A percentile compares a stretch with the other conserved stretches of the same genome.
phyloP scores from a whole-genome alignment of 2,797 vertebrate genomes.

The Lepidocolaptes lacrymiger region DNA sequence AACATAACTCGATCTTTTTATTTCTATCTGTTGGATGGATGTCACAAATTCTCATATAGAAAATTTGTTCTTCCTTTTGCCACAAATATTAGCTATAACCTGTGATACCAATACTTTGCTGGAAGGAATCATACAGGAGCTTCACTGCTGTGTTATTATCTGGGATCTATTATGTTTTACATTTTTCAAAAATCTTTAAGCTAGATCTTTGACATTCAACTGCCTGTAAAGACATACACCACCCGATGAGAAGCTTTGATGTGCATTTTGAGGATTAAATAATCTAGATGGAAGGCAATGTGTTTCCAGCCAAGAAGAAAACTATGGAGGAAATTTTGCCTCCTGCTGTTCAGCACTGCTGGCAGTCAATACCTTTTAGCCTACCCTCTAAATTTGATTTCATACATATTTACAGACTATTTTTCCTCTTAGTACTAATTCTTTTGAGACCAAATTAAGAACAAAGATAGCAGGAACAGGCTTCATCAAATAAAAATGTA shows the following conservation, averaged over 20 bases:
- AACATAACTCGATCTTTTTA: conserved; percentile 54
- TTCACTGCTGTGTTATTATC: conserved; percentile 89
- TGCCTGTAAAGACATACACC: conserved; percentile 88
- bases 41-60: conserved; percentile 42
- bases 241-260: conserved; percentile 92
- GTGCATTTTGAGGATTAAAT: conserved; percentile 97
- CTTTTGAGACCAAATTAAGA: conserved; percentile 84
- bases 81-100: conserved; percentile 73
- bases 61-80: conserved; percentile 66
- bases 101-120: conserved; percentile 75
- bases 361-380: conserved; percentile 87
- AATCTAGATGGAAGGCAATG: conserved; percentile 91
- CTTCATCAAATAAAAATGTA: conserved; percentile 87
- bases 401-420: conserved; percentile 86
- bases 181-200: conserved; percentile 92
- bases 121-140: conserved; percentile 78
- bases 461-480: conserved; percentile 82
- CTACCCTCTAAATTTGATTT: conserved; percentile 85
- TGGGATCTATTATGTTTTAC: conserved; percentile 90
- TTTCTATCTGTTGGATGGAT: conserved; percentile 64
- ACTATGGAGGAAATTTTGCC: conserved; percentile 88
- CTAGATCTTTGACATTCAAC: conserved; percentile 91
- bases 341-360: conserved; percentile 85
- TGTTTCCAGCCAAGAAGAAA: conserved; percentile 84
- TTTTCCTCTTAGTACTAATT: conserved; percentile 84